Base-by-base conservation (phyloP, 2,797 vertebrate genomes). In the Synanceia verrucosa region DNA sequence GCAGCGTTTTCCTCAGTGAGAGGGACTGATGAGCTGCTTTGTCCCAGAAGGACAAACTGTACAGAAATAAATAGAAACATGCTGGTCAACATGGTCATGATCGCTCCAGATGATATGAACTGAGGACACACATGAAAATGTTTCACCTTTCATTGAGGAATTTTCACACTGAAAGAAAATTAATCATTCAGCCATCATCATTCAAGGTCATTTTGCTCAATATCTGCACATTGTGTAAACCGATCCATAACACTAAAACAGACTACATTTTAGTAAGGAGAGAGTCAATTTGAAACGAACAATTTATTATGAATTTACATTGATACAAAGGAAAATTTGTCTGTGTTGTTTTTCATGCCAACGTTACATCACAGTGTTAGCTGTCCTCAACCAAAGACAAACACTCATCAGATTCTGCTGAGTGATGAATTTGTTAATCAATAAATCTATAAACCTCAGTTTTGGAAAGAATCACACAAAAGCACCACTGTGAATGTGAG, bases 1-100 rank as follows among this genome's bases (percentile, higher is more conserved):
- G 85, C 73, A 87, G 39, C 67, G 5, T 82, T 90, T 87, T 85
- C 26, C 23, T 33, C 14, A 12, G 36, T 4, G 43, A 59, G 72
- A 67, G 64, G 44, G 51, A 61, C 44, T 59, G 70, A 65, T 5
- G 2, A 28, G 47, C 36, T 41, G 55, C 31, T 28, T 1, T 24
- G 29, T 9, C 39, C 36, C 24, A 21, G 50, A 56, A 33, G 19
- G 5, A 28, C 31, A 66, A 39, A 65, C 29, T 65, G 70, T 66
- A 29, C 11, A 21, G 16, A 47, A 23, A 76, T 43, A 58, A 55
- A 56, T 29, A 51, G 21, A 41, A 29, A 46, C 37, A 31, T 3
- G 21, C 5, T 28, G 11, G 16, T 64, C 23, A 51, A 4, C 3
- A 8, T 21, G 9, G 29, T 9, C 24, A 21, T 23, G 53, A 56